Evolutionary conservation across 1,140 invertebrate genomes (phyloP), one percentile per base, ranked within the genome.

Genomic region (Anastatus disparis): DNA sequence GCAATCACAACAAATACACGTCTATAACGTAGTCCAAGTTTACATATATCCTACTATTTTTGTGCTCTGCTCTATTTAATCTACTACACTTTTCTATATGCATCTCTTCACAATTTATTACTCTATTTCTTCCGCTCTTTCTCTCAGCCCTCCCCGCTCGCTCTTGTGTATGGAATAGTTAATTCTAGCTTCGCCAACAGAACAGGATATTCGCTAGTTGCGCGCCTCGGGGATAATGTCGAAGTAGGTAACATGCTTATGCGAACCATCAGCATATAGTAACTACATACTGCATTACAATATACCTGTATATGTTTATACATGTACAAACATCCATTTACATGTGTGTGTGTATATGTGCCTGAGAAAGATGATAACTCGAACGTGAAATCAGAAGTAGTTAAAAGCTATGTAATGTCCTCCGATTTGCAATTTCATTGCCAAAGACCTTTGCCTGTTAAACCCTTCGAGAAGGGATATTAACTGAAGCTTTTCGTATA

Each of bases 401-500:
- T 29, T 15, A 55, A 55, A 15, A 6, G n/a, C 1, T 35, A 24
- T 22, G 17, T 58, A 42, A 58, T 13, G 31, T 58, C 20, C 31
- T 38, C 12, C 7, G 40, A 46, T 61, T 61, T 29, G 40, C 31
- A 61, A 61, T 61, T 46, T 59, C 22, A 59, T 42, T 42, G 56
- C 31, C 31, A 26, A 10, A 17, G 53, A 13, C 50, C 29, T n/a
- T 24, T 13, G 0, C n/a, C 17, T 44, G 3, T n/a, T 15, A 10
- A 15, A 44, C 17, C 17, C 12, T 7, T 3, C 40, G 12, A 15
- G 7, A 44, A 3, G 13, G 12, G 3, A 7, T 44, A 15, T 13
- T 44, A 15, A 3, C 40, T 13, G 3, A 44, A 2, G 3, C 3
- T 44, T 3, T 15, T 9, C 40, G 3, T 13, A 15, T 3, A 44